Base-by-base conservation (phyloP, 2,797 vertebrate species). In the Tachyglossus aculeatus region DNA sequence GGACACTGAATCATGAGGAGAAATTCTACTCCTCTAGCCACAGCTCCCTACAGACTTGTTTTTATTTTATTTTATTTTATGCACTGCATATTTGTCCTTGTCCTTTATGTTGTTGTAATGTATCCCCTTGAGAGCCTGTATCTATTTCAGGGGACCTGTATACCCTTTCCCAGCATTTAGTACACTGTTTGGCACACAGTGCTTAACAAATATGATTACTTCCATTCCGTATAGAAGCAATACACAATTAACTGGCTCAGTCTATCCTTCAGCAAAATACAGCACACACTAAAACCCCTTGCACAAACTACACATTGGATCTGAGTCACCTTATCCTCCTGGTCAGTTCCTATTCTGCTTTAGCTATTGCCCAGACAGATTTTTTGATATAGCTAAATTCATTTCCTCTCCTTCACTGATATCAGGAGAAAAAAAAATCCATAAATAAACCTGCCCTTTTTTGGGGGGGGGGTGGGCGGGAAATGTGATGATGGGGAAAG, bases 181-280 rank as follows among this genome's bases (percentile, higher is more conserved):
- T n/a, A n/a, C n/a, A n/a, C n/a, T n/a, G n/a, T n/a, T n/a, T n/a
- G n/a, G n/a, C n/a, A n/a, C n/a, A n/a, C n/a, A n/a, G n/a, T n/a
- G 66, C 78, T 79, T 80, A 79, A 83, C n/a, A n/a, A n/a, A n/a
- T n/a, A n/a, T n/a, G 25, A 34, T n/a, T n/a, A n/a, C n/a, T n/a
- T n/a, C n/a, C n/a, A n/a, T n/a, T n/a, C 54, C 81, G 54, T 29
- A 63, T 41, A 82, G 71, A 73, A 87, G 48, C 44, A 37, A n/a
- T 71, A 24, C 39, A 63, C 66, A 87, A 90, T 74, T 48, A 54
- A 62, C 54, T 77, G 66, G 50, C 64, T 86, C 78, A 86, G 76
- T 65, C 77, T 34, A 60, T 71, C 82, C 81, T 74, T 70, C 2
- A 59, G 81, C 57, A 76, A 84, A 71, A 55, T 52, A 71, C 67